These are phyloP conservation scores for Drosophila bocki DNA, from an alignment of 1,140 invertebrate genomes.

Conservation along the genomic window DNA sequence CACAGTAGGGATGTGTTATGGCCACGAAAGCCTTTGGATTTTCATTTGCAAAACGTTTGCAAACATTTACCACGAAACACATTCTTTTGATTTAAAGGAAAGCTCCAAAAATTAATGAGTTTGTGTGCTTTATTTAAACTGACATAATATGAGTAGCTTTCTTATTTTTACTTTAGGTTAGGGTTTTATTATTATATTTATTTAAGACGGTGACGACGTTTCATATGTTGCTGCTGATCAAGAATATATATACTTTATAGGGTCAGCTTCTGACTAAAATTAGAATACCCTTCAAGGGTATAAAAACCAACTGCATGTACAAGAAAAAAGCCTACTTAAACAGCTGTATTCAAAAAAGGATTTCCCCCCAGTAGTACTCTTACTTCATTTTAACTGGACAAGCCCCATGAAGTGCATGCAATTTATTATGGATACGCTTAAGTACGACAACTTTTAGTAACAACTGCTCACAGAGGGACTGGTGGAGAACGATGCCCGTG, in stretches of 20 bases:
- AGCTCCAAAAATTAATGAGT: background rate
- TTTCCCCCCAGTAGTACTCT: too few species aligned
- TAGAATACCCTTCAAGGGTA: too few species aligned
- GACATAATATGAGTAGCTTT: background rate
- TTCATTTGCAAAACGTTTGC: background rate
- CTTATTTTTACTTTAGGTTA: too few species aligned
- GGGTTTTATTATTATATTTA: too few species aligned
- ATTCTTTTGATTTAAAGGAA: background rate
- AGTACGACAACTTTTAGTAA: background rate
- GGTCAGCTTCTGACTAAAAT: too few species aligned
- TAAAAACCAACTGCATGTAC: too few species aligned
- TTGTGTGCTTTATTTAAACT: background rate
- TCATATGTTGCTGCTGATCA: too few species aligned
- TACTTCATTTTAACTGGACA: background rate
- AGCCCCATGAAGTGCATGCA: background rate
- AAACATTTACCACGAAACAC: slow-evolving; percentile 10
- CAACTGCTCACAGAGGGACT: too few species aligned
- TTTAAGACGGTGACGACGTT: too few species aligned
- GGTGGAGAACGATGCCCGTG: background rate
- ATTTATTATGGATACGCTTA: slow-evolving; percentile 7
- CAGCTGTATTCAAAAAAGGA: too few species aligned
- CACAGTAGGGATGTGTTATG: slow-evolving; percentile 20
- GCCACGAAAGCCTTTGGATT: slow-evolving; percentile 2
- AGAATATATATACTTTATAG: too few species aligned
- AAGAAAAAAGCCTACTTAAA: too few species aligned